Base-by-base conservation (phyloP, 2,113 vertebrate genomes). In the Pluvialis apricaria region DNA sequence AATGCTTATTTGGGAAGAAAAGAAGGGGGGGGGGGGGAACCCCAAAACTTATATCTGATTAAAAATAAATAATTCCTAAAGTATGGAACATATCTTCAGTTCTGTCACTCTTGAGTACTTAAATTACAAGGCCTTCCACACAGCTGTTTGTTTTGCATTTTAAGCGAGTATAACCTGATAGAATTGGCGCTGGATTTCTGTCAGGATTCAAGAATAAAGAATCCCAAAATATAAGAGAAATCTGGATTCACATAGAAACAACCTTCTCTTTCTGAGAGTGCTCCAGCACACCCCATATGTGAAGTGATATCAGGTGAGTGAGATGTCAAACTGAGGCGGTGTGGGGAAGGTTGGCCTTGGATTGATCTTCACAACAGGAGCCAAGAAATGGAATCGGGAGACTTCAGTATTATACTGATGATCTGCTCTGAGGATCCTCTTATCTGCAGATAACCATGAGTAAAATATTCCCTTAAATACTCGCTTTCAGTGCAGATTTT, bases 161-260 rank as follows among this genome's bases (percentile, higher is more conserved):
- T 25, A 45, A 84, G 32, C 32, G 25, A 60, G 22, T 8, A 54
- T 36, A 44, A 40, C 16, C 57, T 32, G 34, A 11, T 4, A 24
- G 52, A 82, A 64, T 8, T 9, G 45, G 45, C 28, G 88, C 34
- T 44, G 66, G 22, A 18, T 54, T 54, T 75, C 42, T 78, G 31
- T 9, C 45, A 38, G 31, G 57, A 32, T 49, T 47, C 65, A 47
- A 6, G 13, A 61, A 13, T 2, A 29, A 19, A 57, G 29, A 17
- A 79, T 32, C 31, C 31, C 55, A 44, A 82, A 90, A 52, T 21
- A 55, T 24, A 84, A 51, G 10, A 5, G 52, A 54, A 79, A 28
- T 22, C 29, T 0, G 15, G 12, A 36, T 85, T 65, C 40, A 15
- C 34, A 17, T 0, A 0, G 17, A 40, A 65, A 52, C 28, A 18